A percentile compares a stretch with the other conserved stretches of the same genome.
These are phyloP conservation scores for Troides aeacus DNA, from an alignment of 2,888 invertebrate genomes.

Conservation along the genomic window DNA sequence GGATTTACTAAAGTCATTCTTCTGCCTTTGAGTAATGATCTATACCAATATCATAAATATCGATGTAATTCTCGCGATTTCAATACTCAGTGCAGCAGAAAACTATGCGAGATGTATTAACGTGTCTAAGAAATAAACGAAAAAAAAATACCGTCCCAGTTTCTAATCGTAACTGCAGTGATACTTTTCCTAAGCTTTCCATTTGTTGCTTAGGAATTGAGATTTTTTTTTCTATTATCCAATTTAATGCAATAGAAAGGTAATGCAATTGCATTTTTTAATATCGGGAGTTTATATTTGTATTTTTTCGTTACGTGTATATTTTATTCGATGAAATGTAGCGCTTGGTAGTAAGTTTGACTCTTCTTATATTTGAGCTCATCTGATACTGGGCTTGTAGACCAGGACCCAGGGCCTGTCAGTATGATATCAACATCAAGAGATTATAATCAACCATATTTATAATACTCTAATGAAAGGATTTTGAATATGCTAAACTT, in stretches of 20 bases:
- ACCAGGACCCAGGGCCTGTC: too few relatives aligned
- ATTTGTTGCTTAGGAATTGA: neutral
- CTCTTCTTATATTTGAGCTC: too few relatives aligned
- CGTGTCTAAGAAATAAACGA: neutral
- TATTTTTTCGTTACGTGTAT: neutral
- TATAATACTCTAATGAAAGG: too few relatives aligned
- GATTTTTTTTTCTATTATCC: neutral
- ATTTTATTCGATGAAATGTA: too few relatives aligned
- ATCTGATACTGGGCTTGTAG: too few relatives aligned
- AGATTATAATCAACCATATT: too few relatives aligned
- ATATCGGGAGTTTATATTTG: neutral
- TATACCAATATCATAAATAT: too few relatives aligned
- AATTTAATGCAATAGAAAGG: neutral
- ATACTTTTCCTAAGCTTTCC: neutral
- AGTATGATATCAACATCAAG: too few relatives aligned
- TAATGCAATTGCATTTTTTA: neutral
- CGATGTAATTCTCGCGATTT: neutral
- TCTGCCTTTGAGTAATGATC: too few relatives aligned
- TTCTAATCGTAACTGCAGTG: neutral
- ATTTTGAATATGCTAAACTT: too few relatives aligned
- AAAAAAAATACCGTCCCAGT: neutral
- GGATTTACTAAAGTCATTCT: too few relatives aligned
- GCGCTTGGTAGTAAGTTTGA: too few relatives aligned
- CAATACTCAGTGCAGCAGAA: neutral
- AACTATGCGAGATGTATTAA: neutral